Evolutionary conservation across 1,140 invertebrate genomes (phyloP), one percentile per base, ranked within the genome.

Genomic region (Melitaea cinxia): DNA sequence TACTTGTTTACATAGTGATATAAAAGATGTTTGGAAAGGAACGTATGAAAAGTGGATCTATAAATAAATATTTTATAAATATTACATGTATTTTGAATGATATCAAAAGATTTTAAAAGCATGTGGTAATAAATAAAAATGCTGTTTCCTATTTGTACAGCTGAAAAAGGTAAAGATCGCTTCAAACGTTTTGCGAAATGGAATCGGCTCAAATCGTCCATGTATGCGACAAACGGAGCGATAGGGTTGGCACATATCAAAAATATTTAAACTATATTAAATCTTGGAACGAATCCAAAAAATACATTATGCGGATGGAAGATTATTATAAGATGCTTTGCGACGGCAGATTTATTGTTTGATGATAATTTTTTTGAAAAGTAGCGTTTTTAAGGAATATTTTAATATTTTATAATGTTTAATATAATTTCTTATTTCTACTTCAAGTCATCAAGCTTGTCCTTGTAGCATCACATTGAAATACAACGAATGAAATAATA

Each of bases 121-220:
- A 24, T 17, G 23, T n/a, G 37, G 12, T 3, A 23, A 2, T 47
- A 10, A 21, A 47, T 12, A 42, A 45, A 45, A 45, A 58, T 33
- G 26, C 19, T 39, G 42, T 33, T 17, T 6, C 10, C 23, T 58
- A 49, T 58, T 58, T 58, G 42, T 24, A 5, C 17, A 49, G 42
- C 21, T 49, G 42, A 42, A 49, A 52, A 19, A 49, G 56, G 55
- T 21, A 58, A 58, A 47, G 42, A 58, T 58, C 56, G 42, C 21
- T 58, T 10, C 14, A 26, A 24, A 33, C 33, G 17, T 58, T n/a
- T 58, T 58, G 56, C 15, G 56, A 23, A 47, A 26, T 24, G 17
- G 17, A 45, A 57, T 33, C 56, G 42, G 26, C 56, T 58, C 14
- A 58, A 47, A 58, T 47, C 15, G 56, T 58, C 33, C 15, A 9